These are phyloP conservation scores for Pachyramphus minor DNA, from an alignment of 2,113 vertebrate species.

Conservation along the genomic window DNA sequence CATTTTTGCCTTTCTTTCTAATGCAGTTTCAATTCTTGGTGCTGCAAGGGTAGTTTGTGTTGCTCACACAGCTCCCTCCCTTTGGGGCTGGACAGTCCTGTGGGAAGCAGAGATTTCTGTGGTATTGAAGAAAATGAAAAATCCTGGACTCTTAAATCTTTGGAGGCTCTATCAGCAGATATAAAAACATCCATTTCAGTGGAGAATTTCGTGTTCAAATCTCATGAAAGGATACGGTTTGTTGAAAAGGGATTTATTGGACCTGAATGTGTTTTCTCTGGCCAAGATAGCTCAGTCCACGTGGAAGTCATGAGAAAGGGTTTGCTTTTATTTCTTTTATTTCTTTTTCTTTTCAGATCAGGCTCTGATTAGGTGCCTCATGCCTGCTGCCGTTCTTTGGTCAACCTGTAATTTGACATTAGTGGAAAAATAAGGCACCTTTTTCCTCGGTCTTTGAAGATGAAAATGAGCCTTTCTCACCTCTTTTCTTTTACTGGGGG, in stretches of 20 bases:
- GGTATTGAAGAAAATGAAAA: background rate
- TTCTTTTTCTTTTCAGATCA: conserved; percentile 23
- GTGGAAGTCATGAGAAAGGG: conserved; percentile 25
- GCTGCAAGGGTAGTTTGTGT: background rate
- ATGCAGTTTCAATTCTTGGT: background rate
- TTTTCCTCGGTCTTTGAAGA: conserved; percentile 68
- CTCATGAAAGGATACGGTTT: background rate
- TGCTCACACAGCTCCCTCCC: background rate
- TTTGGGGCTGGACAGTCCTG: background rate
- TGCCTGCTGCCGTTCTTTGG: conserved; percentile 63
- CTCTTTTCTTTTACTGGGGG: background rate
- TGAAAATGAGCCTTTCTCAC: conserved; percentile 60
- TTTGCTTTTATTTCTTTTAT: background rate
- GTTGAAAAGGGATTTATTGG: background rate
- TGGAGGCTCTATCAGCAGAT: background rate
- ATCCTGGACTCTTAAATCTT: background rate
- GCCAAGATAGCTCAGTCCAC: background rate
- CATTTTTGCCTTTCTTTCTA: background rate
- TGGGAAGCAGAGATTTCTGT: background rate
- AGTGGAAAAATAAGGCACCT: conserved; percentile 68
- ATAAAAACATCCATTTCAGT: background rate
- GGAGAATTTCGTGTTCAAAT: background rate
- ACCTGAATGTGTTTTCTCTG: background rate
- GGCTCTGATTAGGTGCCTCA: conserved; percentile 66
- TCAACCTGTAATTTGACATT: conserved; percentile 69